A percentile compares a stretch with the other conserved stretches of the same genome.
These are phyloP conservation scores for Strix uralensis DNA, from an alignment of 2,113 vertebrate species.

Conservation along the genomic window DNA sequence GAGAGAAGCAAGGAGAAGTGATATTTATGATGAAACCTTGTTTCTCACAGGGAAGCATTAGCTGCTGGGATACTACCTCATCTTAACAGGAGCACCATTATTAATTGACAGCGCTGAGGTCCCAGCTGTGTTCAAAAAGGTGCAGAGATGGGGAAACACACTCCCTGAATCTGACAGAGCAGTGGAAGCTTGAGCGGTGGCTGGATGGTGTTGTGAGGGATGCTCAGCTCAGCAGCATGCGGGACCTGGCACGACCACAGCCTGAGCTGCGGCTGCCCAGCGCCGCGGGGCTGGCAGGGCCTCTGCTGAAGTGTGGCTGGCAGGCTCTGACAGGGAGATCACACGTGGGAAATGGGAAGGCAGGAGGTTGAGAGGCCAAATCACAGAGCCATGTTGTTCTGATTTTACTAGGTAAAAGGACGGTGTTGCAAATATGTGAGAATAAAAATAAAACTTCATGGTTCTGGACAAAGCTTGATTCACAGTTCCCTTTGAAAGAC, in stretches of 20 bases:
- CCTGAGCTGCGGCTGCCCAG: neutral
- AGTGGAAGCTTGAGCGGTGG: neutral
- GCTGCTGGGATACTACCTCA: neutral
- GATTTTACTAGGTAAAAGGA: neutral
- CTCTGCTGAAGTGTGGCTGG: neutral
- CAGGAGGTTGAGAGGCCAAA: neutral
- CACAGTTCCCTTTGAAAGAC: neutral
- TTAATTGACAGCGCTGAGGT: neutral
- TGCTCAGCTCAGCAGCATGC: neutral
- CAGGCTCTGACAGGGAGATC: neutral
- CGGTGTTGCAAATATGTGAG: neutral
- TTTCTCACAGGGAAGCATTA: neutral
- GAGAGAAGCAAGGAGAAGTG: neutral
- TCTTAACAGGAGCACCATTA: neutral
- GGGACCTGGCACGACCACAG: neutral
- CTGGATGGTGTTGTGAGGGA: neutral
- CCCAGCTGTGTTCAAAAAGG: neutral
- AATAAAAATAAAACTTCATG: neutral
- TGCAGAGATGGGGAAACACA: neutral
- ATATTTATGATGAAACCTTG: neutral
- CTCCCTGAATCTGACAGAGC: neutral
- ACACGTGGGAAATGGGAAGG: neutral
- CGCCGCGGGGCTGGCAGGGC: accelerated
- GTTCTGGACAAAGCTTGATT: neutral
- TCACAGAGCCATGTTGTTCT: neutral